phyloP scores from a whole-genome alignment of 2,888 invertebrate genomes.

The Stictocephala bisonia region DNA sequence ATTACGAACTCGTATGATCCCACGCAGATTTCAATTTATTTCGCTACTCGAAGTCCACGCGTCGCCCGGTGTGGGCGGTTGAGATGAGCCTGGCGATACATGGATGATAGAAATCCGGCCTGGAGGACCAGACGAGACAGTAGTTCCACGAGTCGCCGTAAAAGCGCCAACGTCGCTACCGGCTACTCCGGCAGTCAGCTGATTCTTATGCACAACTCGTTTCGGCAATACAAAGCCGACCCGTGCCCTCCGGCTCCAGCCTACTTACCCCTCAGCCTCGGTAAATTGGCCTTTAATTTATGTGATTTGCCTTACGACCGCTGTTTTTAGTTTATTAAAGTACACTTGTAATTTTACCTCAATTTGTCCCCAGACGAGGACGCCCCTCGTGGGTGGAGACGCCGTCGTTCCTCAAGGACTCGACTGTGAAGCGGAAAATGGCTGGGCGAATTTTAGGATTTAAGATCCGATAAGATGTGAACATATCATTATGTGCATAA shows the following conservation, averaged over 20 bases:
- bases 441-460: too few relatives aligned
- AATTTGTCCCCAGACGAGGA: slow-evolving; percentile 23
- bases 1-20: slow-evolving; percentile 10
- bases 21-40: slow-evolving; percentile 14
- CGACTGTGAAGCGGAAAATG: too few relatives aligned
- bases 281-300: slow-evolving; percentile 34
- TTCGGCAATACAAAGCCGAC: slow-evolving; percentile 25
- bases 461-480: too few relatives aligned
- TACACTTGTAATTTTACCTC: slow-evolving; percentile 26
- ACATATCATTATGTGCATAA: too few relatives aligned
- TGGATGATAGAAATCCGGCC: slow-evolving; percentile 2
- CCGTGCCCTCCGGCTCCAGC: slow-evolving; percentile 11
- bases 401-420: too few relatives aligned
- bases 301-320: slow-evolving; percentile 13
- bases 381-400: slow-evolving; percentile 19
- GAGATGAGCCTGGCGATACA: slow-evolving; percentile 9
- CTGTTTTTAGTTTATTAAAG: slow-evolving; percentile 36
- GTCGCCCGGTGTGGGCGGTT: slow-evolving; percentile 20
- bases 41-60: too few relatives aligned
- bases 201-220: slow-evolving; percentile 34
- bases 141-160: too few relatives aligned
- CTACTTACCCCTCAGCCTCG: slow-evolving; percentile 14
- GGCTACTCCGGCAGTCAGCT: not conserved
- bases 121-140: not conserved
- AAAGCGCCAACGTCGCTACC: slow-evolving; percentile 10